Evolutionary conservation across 2,888 invertebrate species (phyloP), one percentile per base, ranked within the genome.

Genomic region (Linnaemya tessellans): DNA sequence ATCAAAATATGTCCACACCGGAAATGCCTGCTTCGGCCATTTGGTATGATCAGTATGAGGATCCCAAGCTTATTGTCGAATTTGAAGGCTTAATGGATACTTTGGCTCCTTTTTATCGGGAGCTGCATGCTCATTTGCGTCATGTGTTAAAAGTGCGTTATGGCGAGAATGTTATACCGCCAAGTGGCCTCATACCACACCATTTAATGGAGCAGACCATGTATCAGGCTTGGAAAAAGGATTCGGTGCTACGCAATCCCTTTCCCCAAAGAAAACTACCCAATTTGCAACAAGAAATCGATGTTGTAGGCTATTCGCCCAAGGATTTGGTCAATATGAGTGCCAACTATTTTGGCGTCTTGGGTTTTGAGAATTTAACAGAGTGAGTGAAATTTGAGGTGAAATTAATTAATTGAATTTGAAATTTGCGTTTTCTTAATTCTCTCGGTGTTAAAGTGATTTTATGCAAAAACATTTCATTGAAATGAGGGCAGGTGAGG

Each of bases 101-200:
- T 89, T 92, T 97, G 68, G 94, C 94, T 86, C 97, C 97, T 0
- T 91, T 97, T 11, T 97, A 97, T 90, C 92, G 95, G 67, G 95
- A 97, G 89, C 92, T 97, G 9, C 97, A 97, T 90, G 96, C 96
- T 0, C 97, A 96, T 88, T 95, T 97, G 2, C 93, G 97, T 87
- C 94, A 94, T 87, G 94, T 95, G 74, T 92, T 97, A 46, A 93
- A 94, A 15, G 93, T 95, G 88, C 94, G 94, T 88, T 97, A 97
- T 90, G 96, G 96, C 1, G 94, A 94, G 15, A 92, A 94, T 35
- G 91, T 95, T 0, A 94, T 95, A 0, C 93, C 94, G 0, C 93
- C 94, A 62, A 94, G 91, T 70, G 96, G 95, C 78, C 95, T 95
- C 0, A 96, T 96, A 80, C 96, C 96, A 0, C 96, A 95, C 10